Percentiles rank a stretch among this genome's conserved stretches.
phyloP scores from a whole-genome alignment of 2,113 vertebrate genomes.

The Drymodes brunneopygia region DNA sequence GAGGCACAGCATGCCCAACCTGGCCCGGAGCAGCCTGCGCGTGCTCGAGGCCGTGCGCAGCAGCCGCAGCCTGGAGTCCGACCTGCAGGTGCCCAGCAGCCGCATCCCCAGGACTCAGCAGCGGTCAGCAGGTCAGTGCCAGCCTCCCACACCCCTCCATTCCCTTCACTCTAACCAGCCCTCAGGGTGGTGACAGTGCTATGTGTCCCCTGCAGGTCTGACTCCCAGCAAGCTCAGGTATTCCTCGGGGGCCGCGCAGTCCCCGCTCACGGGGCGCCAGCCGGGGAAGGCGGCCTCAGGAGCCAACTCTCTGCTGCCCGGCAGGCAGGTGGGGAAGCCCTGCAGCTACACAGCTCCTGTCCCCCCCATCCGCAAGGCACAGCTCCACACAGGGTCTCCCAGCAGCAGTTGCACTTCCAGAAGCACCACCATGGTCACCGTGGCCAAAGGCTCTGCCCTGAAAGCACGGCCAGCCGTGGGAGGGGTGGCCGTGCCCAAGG shows the following conservation, averaged over 20 bases:
- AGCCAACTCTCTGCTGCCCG: conserved; percentile 64
- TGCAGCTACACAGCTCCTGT: conserved; percentile 46
- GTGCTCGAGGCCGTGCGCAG: conserved; percentile 84
- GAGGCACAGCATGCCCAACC: conserved; percentile 90
- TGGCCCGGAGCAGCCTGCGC: conserved; percentile 84
- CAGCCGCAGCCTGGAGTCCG: conserved; percentile 90
- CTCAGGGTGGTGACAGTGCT: rapidly evolving
- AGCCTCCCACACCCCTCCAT: rapidly evolving
- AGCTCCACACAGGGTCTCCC: conserved; percentile 44
- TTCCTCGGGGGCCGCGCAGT: conserved; percentile 69
- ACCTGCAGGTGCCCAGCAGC: conserved; percentile 86
- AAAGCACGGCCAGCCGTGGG: conserved; percentile 46
- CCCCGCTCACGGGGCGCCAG: conserved; percentile 72
- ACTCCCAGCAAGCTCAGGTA: conserved; percentile 75
- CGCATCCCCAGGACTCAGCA: conserved; percentile 85
- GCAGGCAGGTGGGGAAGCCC: conserved; percentile 75
- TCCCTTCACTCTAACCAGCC: background rate
- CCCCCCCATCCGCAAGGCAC: conserved; percentile 66
- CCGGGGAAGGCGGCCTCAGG: conserved; percentile 77
- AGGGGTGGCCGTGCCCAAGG: conserved; percentile 62
- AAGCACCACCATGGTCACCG: conserved; percentile 13
- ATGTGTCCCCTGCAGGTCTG: conserved; percentile 64
- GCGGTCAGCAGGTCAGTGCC: conserved; percentile 80
- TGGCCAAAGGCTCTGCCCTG: conserved; percentile 49
- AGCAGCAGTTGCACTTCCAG: conserved; percentile 56